Conservation (phyloP, 2,888 invertebrate genomes). For the Scaptomyza cyrtandrae region DNA sequence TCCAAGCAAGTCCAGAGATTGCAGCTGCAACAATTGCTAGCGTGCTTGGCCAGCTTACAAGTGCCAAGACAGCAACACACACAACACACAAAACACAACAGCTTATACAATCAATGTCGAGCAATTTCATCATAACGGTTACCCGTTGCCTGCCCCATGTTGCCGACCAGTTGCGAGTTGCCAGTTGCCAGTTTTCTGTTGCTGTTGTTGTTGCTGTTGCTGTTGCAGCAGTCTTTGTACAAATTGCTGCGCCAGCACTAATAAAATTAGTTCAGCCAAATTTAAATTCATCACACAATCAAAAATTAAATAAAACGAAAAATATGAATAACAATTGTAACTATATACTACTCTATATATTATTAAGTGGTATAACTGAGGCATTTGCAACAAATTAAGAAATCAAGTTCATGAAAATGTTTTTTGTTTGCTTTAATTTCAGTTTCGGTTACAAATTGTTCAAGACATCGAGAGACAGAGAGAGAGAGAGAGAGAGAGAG, state of each 20-base stretch:
- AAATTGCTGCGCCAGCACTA: slow-evolving; percentile 43
- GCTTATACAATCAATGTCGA: slow-evolving; percentile 72
- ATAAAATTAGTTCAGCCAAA: slow-evolving; percentile 72
- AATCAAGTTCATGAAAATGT: slow-evolving; percentile 69
- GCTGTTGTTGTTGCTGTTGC: slow-evolving; percentile 15
- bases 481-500: no score
- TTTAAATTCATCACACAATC: slow-evolving; percentile 57
- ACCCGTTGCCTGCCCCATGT: slow-evolving; percentile 10
- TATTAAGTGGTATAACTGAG: slow-evolving; percentile 10
- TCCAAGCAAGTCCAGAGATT: slow-evolving; percentile 43
- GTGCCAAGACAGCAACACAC: slow-evolving; percentile 21
- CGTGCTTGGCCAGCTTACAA: slow-evolving; percentile 35
- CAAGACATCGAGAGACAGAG: background rate
- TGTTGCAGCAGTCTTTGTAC: slow-evolving; percentile 16
- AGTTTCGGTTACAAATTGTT: slow-evolving; percentile 55
- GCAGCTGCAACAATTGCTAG: slow-evolving; percentile 48
- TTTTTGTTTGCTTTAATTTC: slow-evolving; percentile 53
- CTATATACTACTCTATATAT: background rate
- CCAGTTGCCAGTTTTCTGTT: no score
- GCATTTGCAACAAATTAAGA: slow-evolving; percentile 59
- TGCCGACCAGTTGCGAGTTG: slow-evolving; percentile 3
- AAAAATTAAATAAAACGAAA: slow-evolving; percentile 16
- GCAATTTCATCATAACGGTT: slow-evolving; percentile 77
- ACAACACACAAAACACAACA: slow-evolving; percentile 10
- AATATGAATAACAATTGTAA: slow-evolving; percentile 6